Conservation (phyloP, 2,797 vertebrate genomes). For the Anguilla obscura region DNA sequence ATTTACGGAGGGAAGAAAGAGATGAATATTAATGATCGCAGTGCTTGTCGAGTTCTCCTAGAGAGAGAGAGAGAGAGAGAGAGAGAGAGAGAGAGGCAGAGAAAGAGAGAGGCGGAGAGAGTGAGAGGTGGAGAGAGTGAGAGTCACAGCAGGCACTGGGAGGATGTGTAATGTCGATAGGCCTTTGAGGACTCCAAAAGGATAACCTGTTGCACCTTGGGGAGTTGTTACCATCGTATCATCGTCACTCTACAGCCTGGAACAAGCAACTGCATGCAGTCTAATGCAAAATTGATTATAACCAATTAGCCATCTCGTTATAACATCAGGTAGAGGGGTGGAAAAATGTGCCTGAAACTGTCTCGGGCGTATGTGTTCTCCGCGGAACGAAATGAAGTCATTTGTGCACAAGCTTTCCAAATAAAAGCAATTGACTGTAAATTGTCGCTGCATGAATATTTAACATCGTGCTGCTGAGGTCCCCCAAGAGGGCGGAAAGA, state of each 20-base stretch:
- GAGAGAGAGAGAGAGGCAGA: background rate
- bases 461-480: background rate
- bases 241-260: background rate
- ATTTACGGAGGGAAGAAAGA: background rate
- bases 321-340: background rate
- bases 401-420: background rate
- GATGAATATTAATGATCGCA: constrained; percentile 24
- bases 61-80: background rate
- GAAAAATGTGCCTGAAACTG: background rate
- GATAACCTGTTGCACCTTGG: background rate
- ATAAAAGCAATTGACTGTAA: constrained; percentile 9
- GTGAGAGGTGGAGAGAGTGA: background rate
- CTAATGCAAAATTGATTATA: background rate
- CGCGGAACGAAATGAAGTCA: background rate
- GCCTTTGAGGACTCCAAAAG: background rate
- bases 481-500: background rate
- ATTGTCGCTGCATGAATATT: background rate
- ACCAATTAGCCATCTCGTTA: background rate
- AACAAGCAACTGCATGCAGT: background rate
- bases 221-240: background rate
- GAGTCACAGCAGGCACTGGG: background rate
- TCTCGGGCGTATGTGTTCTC: background rate
- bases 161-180: background rate
- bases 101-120: background rate
- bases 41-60: background rate